phyloP scores from a whole-genome alignment of 2,888 invertebrate species.

The Scaptomyza tumidula region DNA sequence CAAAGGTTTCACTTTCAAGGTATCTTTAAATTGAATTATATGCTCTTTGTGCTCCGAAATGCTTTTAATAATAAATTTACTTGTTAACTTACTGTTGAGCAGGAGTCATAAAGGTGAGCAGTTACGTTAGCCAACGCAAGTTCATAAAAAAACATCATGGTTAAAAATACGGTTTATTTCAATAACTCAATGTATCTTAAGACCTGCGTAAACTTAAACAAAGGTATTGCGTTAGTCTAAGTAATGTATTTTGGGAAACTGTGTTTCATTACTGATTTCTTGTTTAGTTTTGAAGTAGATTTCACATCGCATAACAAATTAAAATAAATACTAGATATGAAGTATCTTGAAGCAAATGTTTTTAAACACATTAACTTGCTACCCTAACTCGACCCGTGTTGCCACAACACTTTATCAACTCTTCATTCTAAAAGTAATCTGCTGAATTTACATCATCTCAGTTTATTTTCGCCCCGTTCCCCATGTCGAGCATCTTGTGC shows the following conservation, averaged over 20 bases:
- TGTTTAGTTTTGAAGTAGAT: neutral
- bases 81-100: neutral
- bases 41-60: neutral
- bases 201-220: neutral
- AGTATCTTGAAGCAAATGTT: neutral
- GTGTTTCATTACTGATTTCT: no score
- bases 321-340: neutral
- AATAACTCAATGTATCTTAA: no score
- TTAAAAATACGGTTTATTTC: no score
- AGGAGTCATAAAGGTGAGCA: neutral
- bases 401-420: neutral
- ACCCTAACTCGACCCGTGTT: no score
- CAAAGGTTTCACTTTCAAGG: neutral
- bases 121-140: no score
- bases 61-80: neutral
- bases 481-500: constrained; percentile 6
- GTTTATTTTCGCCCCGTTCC: neutral
- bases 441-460: constrained; percentile 21
- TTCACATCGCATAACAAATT: neutral
- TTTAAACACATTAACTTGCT: neutral
- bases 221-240: neutral
- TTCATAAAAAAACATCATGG: no score
- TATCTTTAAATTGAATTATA: neutral
- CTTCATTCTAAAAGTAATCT: constrained; percentile 13
- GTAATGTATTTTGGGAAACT: neutral